Conservation (phyloP, 2,888 invertebrate species). For the Rhagonycha lutea region DNA sequence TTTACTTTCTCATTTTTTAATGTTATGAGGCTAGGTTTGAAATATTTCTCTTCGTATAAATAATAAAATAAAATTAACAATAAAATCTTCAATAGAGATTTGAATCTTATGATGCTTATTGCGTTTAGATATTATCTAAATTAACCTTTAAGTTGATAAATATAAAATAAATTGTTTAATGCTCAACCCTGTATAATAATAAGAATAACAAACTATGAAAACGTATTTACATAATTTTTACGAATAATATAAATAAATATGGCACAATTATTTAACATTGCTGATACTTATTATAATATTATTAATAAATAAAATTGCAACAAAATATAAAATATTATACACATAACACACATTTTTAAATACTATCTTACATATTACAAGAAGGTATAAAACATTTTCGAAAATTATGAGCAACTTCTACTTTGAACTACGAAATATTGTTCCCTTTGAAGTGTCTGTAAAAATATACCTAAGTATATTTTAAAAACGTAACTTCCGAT, state of each 20-base stretch:
- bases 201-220: slow-evolving; percentile 20
- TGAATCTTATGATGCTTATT: too few relatives aligned
- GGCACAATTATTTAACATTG: slow-evolving; percentile 30
- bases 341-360: not conserved
- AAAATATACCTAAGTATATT: not conserved
- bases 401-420: slow-evolving; percentile 9
- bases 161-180: not conserved
- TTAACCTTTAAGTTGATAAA: too few relatives aligned
- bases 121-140: too few relatives aligned
- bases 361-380: not conserved
- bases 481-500: not conserved
- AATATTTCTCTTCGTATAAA: too few relatives aligned
- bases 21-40: too few relatives aligned
- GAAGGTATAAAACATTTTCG: not conserved
- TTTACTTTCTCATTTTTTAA: too few relatives aligned
- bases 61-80: too few relatives aligned
- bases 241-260: slow-evolving; percentile 26
- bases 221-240: slow-evolving; percentile 7
- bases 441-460: slow-evolving; percentile 13
- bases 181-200: slow-evolving; percentile 8
- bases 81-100: too few relatives aligned
- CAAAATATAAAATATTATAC: not conserved
- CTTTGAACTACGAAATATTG: slow-evolving; percentile 21
- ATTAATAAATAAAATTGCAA: not conserved
- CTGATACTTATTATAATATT: slow-evolving; percentile 11